Base-by-base conservation (phyloP, 2,113 vertebrate species). In the Myrmecophaga tridactyla region DNA sequence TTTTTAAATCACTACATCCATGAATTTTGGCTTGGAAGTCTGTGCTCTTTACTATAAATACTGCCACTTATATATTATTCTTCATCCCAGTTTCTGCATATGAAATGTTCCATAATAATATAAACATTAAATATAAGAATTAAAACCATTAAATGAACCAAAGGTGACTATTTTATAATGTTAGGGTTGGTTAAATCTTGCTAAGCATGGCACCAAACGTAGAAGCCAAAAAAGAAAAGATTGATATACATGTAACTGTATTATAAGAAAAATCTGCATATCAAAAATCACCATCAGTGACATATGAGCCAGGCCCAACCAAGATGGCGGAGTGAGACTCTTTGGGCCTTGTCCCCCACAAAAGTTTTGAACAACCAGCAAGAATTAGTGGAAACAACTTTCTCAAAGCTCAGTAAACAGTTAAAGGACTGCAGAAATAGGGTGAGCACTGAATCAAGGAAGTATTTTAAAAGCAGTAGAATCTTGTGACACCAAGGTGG, bases 121-220 rank as follows among this genome's bases (percentile, higher is more conserved):
- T 86, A 86, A 73, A 93, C 3, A 7, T 70, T 91, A 84, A 90
- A 82, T 72, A 65, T 51, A 90, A 46, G 89, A 85, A 69, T 56
- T 69, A 29, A 93, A 96, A 46, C 21, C n/a, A 94, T 62, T 94
- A 41, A 60, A 41, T 73, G 46, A 86, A 53, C 62, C 8, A 56
- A 14, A 85, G 41, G 43, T 13, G 86, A 95, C 58, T 83, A 41
- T 56, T 88, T 90, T 48, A 73, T 62, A 94, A 17, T 90, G 48
- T 36, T 69, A 53, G 20, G 14, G 77, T 87, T 34, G 15, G 15
- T 75, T 75, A 80, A 13, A 15, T 25, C n/a, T 87, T 87, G 76
- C 29, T 60, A 90, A 87, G 7, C n/a, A 78, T 69, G 76, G 78
- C 13, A 69, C 5, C 43, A 81, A 73, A 80, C 80, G 72, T 46